phyloP scores from a whole-genome alignment of 1,140 invertebrate genomes.

The Notospermus geniculatus region DNA sequence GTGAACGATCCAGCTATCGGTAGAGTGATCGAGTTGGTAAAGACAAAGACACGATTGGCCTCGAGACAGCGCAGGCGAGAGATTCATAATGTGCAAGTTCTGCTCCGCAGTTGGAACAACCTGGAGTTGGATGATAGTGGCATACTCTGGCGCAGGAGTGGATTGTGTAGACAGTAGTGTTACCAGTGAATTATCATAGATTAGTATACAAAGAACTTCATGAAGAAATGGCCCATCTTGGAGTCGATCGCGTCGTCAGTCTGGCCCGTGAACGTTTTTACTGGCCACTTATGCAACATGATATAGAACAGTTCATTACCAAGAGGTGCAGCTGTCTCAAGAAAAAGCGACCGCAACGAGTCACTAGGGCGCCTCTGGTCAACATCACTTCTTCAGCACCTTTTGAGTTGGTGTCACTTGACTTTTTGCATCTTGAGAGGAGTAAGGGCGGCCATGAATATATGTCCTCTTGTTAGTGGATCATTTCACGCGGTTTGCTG shows the following conservation, averaged over 20 bases:
- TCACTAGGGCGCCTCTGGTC: conserved; percentile 12
- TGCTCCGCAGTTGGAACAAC: too few relatives aligned
- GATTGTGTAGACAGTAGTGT: conserved; percentile 16
- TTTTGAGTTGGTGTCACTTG: conserved; percentile 19
- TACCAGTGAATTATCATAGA: conserved; percentile 12
- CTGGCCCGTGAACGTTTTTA: conserved; percentile 18
- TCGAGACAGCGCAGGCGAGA: too few relatives aligned
- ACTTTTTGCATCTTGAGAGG: conserved; percentile 22
- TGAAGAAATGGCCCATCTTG: conserved; percentile 20
- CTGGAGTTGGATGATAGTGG: too few relatives aligned
- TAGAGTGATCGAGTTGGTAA: too few relatives aligned
- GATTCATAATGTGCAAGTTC: too few relatives aligned
- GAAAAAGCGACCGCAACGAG: neutral
- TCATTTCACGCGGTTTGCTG: too few relatives aligned
- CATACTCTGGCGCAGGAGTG: conserved; percentile 1
- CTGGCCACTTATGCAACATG: conserved; percentile 20
- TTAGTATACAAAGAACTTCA: conserved; percentile 15
- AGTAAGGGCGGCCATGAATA: conserved; percentile 21
- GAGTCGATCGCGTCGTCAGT: conserved; percentile 10
- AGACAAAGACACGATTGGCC: too few relatives aligned
- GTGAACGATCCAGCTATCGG: too few relatives aligned
- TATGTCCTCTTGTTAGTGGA: too few relatives aligned
- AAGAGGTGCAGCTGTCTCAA: conserved; percentile 21
- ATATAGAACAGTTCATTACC: conserved; percentile 16
- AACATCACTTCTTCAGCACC: conserved; percentile 15